These are phyloP conservation scores for Ptilonorhynchus violaceus DNA, from an alignment of 2,113 vertebrate genomes.

Conservation along the genomic window DNA sequence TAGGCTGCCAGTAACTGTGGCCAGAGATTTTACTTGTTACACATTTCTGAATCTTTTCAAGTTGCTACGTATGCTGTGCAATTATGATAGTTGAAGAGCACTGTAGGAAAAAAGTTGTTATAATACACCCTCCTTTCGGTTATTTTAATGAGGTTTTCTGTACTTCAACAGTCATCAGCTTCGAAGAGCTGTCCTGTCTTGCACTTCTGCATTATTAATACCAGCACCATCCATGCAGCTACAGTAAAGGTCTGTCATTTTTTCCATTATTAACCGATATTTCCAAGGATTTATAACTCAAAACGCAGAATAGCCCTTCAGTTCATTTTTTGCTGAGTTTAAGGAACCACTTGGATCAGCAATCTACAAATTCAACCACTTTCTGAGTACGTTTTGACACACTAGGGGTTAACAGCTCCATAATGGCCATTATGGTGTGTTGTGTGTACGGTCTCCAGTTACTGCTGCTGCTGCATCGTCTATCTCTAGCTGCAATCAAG, in stretches of 20 bases:
- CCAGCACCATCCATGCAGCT: background rate
- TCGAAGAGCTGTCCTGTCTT: constrained; percentile 4
- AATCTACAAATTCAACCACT: background rate
- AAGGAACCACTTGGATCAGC: constrained; percentile 11
- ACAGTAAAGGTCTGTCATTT: background rate
- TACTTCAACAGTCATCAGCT: background rate
- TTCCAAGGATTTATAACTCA: constrained; percentile 23
- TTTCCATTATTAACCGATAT: background rate
- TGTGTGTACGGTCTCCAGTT: background rate
- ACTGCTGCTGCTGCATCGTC: background rate
- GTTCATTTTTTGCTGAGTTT: background rate
- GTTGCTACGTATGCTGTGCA: background rate
- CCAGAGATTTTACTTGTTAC: background rate
- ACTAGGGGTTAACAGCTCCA: background rate
- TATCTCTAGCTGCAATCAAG: background rate
- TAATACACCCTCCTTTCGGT: constrained; percentile 38
- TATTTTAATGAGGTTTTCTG: constrained; percentile 55
- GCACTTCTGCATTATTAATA: constrained; percentile 21
- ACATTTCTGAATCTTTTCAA: background rate
- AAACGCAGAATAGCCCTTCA: background rate
- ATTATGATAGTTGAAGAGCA: constrained; percentile 32
- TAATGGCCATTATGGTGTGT: background rate
- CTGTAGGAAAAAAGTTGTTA: background rate
- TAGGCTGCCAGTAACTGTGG: background rate
- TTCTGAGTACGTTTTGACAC: constrained; percentile 14